These are phyloP conservation scores for Epiblema foenella DNA, from an alignment of 2,888 invertebrate genomes.

Conservation along the genomic window DNA sequence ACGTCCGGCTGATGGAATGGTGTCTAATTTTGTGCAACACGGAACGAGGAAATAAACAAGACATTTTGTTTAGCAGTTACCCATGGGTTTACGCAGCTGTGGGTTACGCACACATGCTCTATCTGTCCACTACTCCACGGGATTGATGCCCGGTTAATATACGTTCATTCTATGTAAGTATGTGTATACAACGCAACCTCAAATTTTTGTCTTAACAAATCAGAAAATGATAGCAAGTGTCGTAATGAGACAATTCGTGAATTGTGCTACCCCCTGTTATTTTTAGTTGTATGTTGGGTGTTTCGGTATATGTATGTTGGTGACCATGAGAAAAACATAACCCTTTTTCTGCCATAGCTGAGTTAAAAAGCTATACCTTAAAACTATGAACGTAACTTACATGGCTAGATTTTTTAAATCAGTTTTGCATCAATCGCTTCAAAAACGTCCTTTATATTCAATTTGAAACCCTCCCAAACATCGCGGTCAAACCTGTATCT, in stretches of 20 bases:
- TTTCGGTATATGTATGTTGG: too few species aligned
- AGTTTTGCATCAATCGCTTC: not conserved
- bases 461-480: conserved; percentile 12
- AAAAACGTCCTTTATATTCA: not conserved
- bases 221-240: too few species aligned
- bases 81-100: conserved; percentile 29
- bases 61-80: conserved; percentile 45
- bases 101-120: conserved; percentile 5
- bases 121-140: not conserved
- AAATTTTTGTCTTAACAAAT: not conserved
- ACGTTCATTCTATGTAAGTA: not conserved
- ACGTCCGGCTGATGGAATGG: conserved; percentile 65
- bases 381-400: not conserved
- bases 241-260: too few species aligned
- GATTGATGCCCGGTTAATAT: not conserved
- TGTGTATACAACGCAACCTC: not conserved
- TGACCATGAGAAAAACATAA: too few species aligned
- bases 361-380: not conserved
- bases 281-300: too few species aligned
- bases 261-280: too few species aligned
- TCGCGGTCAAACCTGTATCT: not conserved
- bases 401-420: not conserved
- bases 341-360: too few species aligned
- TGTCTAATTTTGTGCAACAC: conserved; percentile 68
- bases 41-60: conserved; percentile 68